Evolutionary conservation across 1,140 invertebrate species (phyloP), one percentile per base, ranked within the genome.

Genomic region (Brachionus angularis): DNA sequence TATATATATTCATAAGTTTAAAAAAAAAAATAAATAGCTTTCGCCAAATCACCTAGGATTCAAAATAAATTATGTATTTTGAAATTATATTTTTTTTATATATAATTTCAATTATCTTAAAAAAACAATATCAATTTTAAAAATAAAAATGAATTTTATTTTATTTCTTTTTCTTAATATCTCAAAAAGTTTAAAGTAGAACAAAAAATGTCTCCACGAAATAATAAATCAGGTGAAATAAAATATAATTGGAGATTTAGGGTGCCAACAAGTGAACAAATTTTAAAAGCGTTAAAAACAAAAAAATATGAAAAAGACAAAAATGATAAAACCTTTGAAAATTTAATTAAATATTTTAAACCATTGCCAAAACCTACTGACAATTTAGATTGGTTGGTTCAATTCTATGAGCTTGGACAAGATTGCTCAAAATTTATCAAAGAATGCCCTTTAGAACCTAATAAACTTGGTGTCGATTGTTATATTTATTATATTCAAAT

Each of bases 331-430:
- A 67, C 46, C 39, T 50, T 67, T 33, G n/a, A 3, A 10, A 67
- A 67, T 33, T 33, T 67, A 29, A 14, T 67, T 3, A 67, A 50
- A 49, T 23, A 27, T 62, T 78, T 78, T 62, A 29, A 50, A 18
- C 44, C 73, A 8, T 53, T 79, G 23, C 77, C 76, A 7, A 49
- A 72, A 2, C 77, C 77, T 12, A 75, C 73, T 31, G 58, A 46
- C 61, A 72, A 74, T 16, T 75, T 77, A 73, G 78, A 79, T 50
- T 79, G 78, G 78, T 49, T 79, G 33, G 77, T 77, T 1, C 77
- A 78, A 52, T 79, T 77, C 73, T 73, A 73, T 52, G 78, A 77
- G 46, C 75, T 75, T 36, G 76, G 77, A 3, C 78, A 79, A 70
- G 76, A 74, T 18, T 79, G 72, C 52, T 34, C 36, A 21, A 34